phyloP scores from a whole-genome alignment of 2,888 invertebrate genomes.

The Nasonovia ribisnigri region DNA sequence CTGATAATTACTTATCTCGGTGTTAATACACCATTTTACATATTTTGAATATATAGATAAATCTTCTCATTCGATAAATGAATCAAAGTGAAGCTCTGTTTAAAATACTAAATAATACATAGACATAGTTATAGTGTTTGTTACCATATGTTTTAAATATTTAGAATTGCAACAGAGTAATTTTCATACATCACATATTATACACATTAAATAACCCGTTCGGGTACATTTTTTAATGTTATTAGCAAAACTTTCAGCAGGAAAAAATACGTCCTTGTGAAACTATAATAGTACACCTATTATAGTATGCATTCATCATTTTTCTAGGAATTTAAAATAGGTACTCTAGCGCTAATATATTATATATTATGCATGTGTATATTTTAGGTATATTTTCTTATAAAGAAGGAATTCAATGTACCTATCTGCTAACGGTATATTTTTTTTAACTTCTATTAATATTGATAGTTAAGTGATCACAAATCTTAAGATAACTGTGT shows the following conservation, averaged over 20 bases:
- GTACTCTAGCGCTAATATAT: not conserved
- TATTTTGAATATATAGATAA: not conserved
- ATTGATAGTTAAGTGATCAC: not conserved
- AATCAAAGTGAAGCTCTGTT: not conserved
- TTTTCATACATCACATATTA: not conserved
- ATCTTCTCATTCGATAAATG: not conserved
- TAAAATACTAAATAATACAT: not conserved
- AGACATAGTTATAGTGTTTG: not conserved
- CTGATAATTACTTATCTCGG: not conserved
- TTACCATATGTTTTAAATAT: not conserved
- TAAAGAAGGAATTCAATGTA: not conserved
- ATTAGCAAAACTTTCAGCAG: not conserved
- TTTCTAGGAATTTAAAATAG: not conserved
- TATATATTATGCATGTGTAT: not conserved
- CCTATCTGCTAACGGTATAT: too few species aligned
- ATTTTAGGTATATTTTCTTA: not conserved
- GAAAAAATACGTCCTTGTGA: not conserved
- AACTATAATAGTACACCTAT: not conserved
- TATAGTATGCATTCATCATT: not conserved
- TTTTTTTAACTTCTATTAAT: not conserved
- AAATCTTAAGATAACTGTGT: not conserved
- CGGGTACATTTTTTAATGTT: not conserved
- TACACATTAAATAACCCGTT: not conserved
- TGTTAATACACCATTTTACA: not conserved
- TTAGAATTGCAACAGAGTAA: not conserved